Evolutionary conservation across 2,888 invertebrate genomes (phyloP), one percentile per base, ranked within the genome.

Genomic region (Lottia scabra): DNA sequence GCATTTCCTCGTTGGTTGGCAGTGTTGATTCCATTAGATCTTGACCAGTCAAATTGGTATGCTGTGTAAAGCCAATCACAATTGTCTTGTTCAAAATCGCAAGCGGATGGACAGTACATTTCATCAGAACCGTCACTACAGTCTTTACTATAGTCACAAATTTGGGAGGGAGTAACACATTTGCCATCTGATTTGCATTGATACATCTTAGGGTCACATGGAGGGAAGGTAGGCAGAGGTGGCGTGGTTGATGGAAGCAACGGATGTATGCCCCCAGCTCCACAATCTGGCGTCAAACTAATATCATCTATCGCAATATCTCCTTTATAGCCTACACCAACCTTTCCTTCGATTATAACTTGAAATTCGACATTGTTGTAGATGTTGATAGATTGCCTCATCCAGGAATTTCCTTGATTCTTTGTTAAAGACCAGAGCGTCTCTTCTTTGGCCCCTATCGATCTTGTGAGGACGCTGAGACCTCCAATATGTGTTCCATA

Each of bases 261-360:
- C 6, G 77, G 68, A 44, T 75, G 69, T 2, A 74, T 73, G n/a
- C 73, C 46, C 12, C 79, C 77, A 12, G 75, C 63, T 19, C 80
- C 80, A 80, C 87, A 87, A 3, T 81, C 83, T 43, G 87, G 85
- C 8, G 85, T 85, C 56, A 87, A 84, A 23, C 83, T 80, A 13
- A 87, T 68, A 74, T 87, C 87, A 79, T 87, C 87, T 67, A 87
- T 82, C n/a, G 87, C 84, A 64, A 87, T 82, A 72, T 86, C 85
- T 45, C 84, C 83, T 63, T 71, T 68, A 70, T 79, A 80, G 48
- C 85, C 83, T 23, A 79, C 75, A 30, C 87, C 87, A 48, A 84
- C 78, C 1, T 82, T 80, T 16, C 84, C 87, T 75, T 86, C 84
- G 62, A 87, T 82, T 43, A 84, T 78, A 10, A 85, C 81, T 63